Base-by-base conservation (phyloP, 1,140 invertebrate genomes). In the Capitella teleta region DNA sequence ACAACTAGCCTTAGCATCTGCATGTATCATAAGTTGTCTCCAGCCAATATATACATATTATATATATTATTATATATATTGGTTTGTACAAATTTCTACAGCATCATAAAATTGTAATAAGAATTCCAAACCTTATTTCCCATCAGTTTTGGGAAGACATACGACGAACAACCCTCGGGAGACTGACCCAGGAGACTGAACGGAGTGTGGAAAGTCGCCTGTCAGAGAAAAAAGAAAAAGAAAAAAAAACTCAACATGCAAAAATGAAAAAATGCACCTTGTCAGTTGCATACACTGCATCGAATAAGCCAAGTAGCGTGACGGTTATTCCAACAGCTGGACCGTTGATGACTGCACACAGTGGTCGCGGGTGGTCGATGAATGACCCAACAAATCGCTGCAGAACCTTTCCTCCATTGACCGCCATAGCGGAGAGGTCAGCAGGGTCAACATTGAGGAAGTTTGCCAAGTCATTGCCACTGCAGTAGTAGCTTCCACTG, bases 291-390 rank as follows among this genome's bases (percentile, higher is more conserved):
- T 87, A 91, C 23, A 95, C 82, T 41, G 85, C 75, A 76, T 98
- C 93, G 78, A 82, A 95, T 0, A 96, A 74, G 8, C 79, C 80
- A 19, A 91, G 68, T 0, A 82, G 80, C 6, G 91, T 95, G 0
- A 83, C 82, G 42, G 82, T 82, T 56, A 97, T 82, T 18, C 94
- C 94, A 53, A 95, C 79, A n/a, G 91, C 88, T 42, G 87, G 88
- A 28, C 91, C 93, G 79, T 97, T 93, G 0, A 97, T 82, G 36
- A 93, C 71, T 30, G 82, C 86, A 50, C 96, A 78, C 36, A 98
- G 63, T 18, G 92, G 76, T 70, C 97, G 97, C 0, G 87, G 84
- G 65, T 87, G 93, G 52, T 80, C 77, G 55, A 97, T 90, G 56
- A 93, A 82, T 2, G 83, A 74, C 54, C 78, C 74, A 10, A 94